Evolutionary conservation across 2,888 invertebrate genomes (phyloP), one percentile per base, ranked within the genome.

Genomic region (Pimpla rufipes): DNA sequence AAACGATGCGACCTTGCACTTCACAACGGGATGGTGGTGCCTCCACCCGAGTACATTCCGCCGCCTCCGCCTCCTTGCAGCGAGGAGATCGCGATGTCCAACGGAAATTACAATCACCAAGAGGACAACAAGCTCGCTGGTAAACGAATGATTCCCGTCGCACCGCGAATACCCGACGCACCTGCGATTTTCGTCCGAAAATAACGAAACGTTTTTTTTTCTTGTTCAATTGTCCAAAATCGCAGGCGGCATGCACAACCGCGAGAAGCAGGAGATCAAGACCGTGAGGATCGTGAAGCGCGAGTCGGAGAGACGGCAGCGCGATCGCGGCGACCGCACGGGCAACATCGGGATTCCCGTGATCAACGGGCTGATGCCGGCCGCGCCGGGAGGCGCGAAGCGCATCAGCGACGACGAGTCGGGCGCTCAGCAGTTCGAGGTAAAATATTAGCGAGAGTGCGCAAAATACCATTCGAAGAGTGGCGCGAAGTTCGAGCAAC

Each of bases 271-370:
- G 92, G 98, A 98, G 93, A 97, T 97, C 80, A 98, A 98, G 94
- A 98, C 98, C 0, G 98, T 98, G 18, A 95, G 98, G 81, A 98
- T 98, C 89, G 98, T 98, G 0, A 98, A 98, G 93, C 94, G 98
- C 13, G 98, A 98, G 92, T 97, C 98, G 23, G 98, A 98, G 92
- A 95, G 98, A 73, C 94, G 98, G 0, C 97, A 97, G 90, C 94
- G 97, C 66, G 97, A 97, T 89, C 94, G 97, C 64, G 92, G 92
- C 3, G 97, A 97, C 89, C 96, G 97, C 64, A 95, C 94, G 40
- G 93, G 93, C 18, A 91, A 91, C 79, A 87, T 91, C 18, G 92
- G 92, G 68, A 88, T 92, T 70, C 92, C 92, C 83, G 87, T 90
- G 87, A 92, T 88, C 81, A 93, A 93, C 79, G 91, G 90, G 1